Evolutionary conservation across 2,797 vertebrate genomes (phyloP).

Genomic region (Hoplostethus atlanticus): DNA sequence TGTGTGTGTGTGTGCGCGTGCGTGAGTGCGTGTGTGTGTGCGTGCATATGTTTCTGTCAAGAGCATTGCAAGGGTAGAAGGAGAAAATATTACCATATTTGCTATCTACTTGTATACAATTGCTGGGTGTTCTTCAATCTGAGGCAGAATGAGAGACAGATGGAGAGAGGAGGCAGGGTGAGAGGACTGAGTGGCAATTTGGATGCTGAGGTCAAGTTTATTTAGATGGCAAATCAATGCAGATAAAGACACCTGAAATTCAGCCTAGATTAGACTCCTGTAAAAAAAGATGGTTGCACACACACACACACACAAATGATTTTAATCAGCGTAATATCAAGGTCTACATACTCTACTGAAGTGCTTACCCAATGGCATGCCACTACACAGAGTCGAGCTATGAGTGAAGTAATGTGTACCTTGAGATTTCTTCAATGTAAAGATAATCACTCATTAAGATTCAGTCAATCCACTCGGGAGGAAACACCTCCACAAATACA

Average conservation of each 20-base stretch:
- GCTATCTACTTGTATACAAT: slow-evolving; percentile 44
- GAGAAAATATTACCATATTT: slow-evolving; percentile 59
- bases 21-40: slow-evolving; percentile 38
- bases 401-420: slow-evolving; percentile 39
- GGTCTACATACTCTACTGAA: slow-evolving; percentile 28
- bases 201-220: slow-evolving; percentile 62
- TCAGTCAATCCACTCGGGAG: background rate
- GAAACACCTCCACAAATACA: background rate
- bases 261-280: slow-evolving; percentile 43
- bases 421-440: slow-evolving; percentile 39
- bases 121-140: slow-evolving; percentile 37
- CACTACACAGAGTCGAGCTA: background rate
- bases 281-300: slow-evolving; percentile 58
- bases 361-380: slow-evolving; percentile 5
- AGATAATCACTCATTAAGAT: slow-evolving; percentile 22
- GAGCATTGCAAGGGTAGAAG: slow-evolving; percentile 52
- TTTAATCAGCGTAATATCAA: slow-evolving; percentile 52
- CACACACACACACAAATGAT: slow-evolving; percentile 43
- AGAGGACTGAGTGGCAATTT: slow-evolving; percentile 26
- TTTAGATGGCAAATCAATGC: slow-evolving; percentile 50
- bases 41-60: slow-evolving; percentile 54
- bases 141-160: slow-evolving; percentile 39
- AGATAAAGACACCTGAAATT: slow-evolving; percentile 60
- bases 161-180: background rate
- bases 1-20: background rate